Base-by-base conservation (phyloP, 2,113 vertebrate species). In the Pao palembangensis region DNA sequence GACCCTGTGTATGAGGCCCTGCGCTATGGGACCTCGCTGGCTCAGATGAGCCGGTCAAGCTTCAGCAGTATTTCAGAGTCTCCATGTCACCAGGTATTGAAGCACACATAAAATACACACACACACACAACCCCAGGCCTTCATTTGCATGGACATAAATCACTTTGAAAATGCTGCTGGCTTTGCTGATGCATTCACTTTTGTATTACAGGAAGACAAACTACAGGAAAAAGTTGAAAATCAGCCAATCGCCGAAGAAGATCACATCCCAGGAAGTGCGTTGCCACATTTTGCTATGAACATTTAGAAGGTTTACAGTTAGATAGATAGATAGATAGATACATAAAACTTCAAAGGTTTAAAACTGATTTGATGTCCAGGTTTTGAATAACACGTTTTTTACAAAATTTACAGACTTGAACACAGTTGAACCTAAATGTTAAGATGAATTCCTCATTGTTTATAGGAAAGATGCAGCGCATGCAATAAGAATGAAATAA, bases 1-100 rank as follows among this genome's bases (percentile, higher is more conserved):
- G 95, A 96, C 78, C 95, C 95, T 0, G 80, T 95, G 59, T 96
- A 96, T 5, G 93, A 96, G 83, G 91, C 95, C 0, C 81, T 96
- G 69, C 93, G 93, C 71, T 95, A 94, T 0, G 94, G 95, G 50
- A 96, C 94, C 3, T 93, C 95, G 14, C 88, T 96, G 72, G 93
- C 93, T n/a, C 90, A 94, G 58, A 76, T 94, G 89, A 92, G 92
- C 69, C 91, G 94, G 17, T 91, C 92, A 69, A 93, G 91, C 74
- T 93, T 93, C 68, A 87, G 91, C 80, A 95, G 92, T 66, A 91
- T 93, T 54, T 93, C 93, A 0, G 94, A 95, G 78, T 94, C 93
- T 0, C 93, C 94, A 10, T 82, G 73, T 76, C 84, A 87, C 4
- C 76, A 90, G 82, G 90, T 90, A 78, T 43, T 34, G 51, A 31